Evolutionary conservation across 2,888 invertebrate genomes (phyloP).

Genomic region (Euzophera pinguis): DNA sequence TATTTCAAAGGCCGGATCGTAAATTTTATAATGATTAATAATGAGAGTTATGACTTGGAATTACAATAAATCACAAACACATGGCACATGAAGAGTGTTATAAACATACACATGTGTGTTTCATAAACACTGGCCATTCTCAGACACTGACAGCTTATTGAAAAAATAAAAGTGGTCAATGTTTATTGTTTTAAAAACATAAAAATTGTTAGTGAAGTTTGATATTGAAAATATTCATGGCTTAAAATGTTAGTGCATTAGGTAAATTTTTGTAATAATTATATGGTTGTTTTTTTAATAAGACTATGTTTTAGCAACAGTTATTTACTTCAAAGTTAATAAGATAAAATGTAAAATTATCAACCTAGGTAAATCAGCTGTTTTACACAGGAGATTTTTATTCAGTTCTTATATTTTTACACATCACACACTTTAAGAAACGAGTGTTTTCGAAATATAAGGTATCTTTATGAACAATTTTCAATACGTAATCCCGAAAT

Average conservation of each 20-base stretch:
- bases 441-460: too few species aligned
- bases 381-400: not conserved
- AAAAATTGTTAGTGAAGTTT: not conserved
- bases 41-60: slow-evolving; percentile 10
- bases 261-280: too few species aligned
- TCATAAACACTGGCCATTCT: slow-evolving; percentile 44
- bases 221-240: too few species aligned
- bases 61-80: slow-evolving; percentile 36
- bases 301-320: too few species aligned
- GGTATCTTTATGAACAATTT: too few species aligned
- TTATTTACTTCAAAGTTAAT: too few species aligned
- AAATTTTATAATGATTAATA: not conserved
- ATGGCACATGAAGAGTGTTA: slow-evolving; percentile 50
- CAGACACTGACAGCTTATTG: slow-evolving; percentile 31
- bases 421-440: too few species aligned
- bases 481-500: not conserved
- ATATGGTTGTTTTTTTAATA: too few species aligned
- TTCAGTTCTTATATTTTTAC: too few species aligned
- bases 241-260: too few species aligned
- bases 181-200: slow-evolving; percentile 49
- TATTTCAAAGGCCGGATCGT: not conserved
- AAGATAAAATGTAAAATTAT: too few species aligned
- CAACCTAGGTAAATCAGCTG: not conserved
- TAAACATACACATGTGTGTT: slow-evolving; percentile 41
- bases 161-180: slow-evolving; percentile 41